phyloP scores from a whole-genome alignment of 2,797 vertebrate genomes.

The Hoplostethus mediterraneus region DNA sequence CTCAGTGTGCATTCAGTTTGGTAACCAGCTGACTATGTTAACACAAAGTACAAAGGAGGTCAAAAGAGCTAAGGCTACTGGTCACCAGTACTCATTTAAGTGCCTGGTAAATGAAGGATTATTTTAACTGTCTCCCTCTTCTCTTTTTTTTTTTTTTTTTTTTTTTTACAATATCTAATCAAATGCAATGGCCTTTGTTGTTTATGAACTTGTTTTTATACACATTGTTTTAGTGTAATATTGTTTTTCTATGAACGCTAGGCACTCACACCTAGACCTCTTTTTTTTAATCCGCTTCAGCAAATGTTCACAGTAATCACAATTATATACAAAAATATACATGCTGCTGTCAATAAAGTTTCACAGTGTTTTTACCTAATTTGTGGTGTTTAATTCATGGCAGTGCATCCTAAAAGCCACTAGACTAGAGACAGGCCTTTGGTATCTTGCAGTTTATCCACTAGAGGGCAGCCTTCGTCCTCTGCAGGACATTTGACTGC shows the following conservation, averaged over 20 bases:
- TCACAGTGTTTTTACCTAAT: constrained; percentile 86
- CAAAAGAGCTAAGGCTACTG: constrained; percentile 60
- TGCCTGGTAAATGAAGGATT: constrained; percentile 98
- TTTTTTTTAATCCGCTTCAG: constrained; percentile 85
- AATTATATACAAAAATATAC: constrained; percentile 83
- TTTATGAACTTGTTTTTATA: constrained; percentile 83
- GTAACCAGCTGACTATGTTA: constrained; percentile 46
- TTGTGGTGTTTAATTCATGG: constrained; percentile 37
- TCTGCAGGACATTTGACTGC: not conserved
- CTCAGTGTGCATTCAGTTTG: constrained; percentile 63
- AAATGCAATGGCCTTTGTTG: constrained; percentile 82
- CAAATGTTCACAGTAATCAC: constrained; percentile 87
- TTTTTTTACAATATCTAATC: constrained; percentile 84
- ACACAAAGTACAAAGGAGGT: constrained; percentile 67
- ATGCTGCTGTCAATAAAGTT: constrained; percentile 97
- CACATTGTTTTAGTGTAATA: constrained; percentile 77
- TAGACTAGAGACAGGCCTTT: too few relatives aligned
- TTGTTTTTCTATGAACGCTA: constrained; percentile 78
- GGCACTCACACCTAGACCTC: constrained; percentile 74
- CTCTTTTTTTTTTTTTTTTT: constrained; percentile 60
- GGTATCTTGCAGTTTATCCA: constrained; percentile 10
- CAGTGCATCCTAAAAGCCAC: not conserved
- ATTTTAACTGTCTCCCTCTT: constrained; percentile 67
- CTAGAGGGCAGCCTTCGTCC: constrained; percentile 39
- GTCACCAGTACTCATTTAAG: constrained; percentile 83